Evolutionary conservation across 2,113 vertebrate genomes (phyloP).

Genomic region (Emydocephalus ijimae): DNA sequence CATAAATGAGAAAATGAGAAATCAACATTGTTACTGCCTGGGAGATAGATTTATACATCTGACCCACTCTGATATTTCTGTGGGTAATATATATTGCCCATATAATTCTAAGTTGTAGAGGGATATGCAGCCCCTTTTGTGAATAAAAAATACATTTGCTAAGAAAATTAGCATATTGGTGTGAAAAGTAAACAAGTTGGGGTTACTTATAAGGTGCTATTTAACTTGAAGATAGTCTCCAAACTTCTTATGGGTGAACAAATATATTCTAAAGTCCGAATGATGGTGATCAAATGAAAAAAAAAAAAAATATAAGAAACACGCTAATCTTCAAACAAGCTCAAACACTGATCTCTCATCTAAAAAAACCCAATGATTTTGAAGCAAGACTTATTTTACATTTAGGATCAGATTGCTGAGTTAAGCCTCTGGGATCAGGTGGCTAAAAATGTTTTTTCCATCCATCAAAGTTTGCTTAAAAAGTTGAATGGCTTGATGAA

Average conservation of each 20-base stretch:
- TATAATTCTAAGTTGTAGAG: conserved; percentile 26
- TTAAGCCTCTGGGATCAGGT: conserved; percentile 58
- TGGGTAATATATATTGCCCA: conserved; percentile 61
- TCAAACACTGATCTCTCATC: conserved; percentile 42
- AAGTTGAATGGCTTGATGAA: conserved; percentile 69
- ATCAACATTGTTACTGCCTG: conserved; percentile 72
- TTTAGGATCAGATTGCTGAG: not conserved
- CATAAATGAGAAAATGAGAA: conserved; percentile 67
- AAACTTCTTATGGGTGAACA: conserved; percentile 68
- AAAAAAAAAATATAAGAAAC: not conserved
- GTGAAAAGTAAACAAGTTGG: not conserved
- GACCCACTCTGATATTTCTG: conserved; percentile 62
- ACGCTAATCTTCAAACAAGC: conserved; percentile 63
- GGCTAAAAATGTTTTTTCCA: conserved; percentile 68
- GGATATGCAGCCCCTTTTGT: not conserved
- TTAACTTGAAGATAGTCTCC: conserved; percentile 59
- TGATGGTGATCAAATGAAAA: not conserved
- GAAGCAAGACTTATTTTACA: not conserved
- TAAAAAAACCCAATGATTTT: not conserved
- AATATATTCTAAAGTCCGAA: conserved; percentile 61
- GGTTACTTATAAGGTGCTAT: conserved; percentile 45
- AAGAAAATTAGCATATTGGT: not conserved
- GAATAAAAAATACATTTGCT: not conserved
- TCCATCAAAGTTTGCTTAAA: conserved; percentile 72
- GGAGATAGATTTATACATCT: conserved; percentile 72